Percentiles rank a stretch among this genome's conserved stretches.
phyloP scores from a whole-genome alignment of 2,797 vertebrate species.

The Melanitta fusca region DNA sequence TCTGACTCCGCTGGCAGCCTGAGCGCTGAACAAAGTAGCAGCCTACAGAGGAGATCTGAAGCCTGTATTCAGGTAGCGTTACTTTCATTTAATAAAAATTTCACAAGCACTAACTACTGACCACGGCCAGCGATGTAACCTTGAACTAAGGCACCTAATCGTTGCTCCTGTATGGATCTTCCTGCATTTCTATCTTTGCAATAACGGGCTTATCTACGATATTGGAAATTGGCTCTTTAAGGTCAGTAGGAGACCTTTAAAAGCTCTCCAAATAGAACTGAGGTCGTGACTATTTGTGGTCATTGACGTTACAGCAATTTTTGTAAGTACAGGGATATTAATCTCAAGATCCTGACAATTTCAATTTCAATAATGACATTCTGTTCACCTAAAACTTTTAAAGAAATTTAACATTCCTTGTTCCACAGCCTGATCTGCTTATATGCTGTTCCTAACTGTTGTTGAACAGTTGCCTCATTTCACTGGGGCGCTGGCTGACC shows the following conservation, averaged over 20 bases:
- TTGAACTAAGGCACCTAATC: not conserved
- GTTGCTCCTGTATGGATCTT: not conserved
- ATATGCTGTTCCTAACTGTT: not conserved
- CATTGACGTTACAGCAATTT: slow-evolving; percentile 38
- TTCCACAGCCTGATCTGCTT: not conserved
- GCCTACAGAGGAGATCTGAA: not conserved
- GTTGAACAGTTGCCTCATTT: not conserved
- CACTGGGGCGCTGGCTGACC: not conserved
- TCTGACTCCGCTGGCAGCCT: not conserved
- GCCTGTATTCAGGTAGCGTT: not conserved
- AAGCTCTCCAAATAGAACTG: slow-evolving; percentile 45
- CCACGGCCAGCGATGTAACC: not conserved
- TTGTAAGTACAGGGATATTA: slow-evolving; percentile 29
- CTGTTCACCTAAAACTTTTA: slow-evolving; percentile 19
- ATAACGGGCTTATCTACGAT: slow-evolving; percentile 8
- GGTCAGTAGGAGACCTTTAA: slow-evolving; percentile 59
- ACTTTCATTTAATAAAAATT: not conserved
- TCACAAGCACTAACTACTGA: not conserved
- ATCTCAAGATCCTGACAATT: slow-evolving; percentile 36
- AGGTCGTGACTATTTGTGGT: slow-evolving; percentile 45
- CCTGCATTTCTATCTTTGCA: not conserved
- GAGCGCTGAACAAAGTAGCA: not conserved
- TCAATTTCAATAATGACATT: slow-evolving; percentile 27
- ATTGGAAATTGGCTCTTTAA: slow-evolving; percentile 35
- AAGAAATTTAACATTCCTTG: slow-evolving; percentile 27